These are phyloP conservation scores for Plebejus melissa DNA, from an alignment of 2,888 invertebrate genomes.

Conservation along the genomic window DNA sequence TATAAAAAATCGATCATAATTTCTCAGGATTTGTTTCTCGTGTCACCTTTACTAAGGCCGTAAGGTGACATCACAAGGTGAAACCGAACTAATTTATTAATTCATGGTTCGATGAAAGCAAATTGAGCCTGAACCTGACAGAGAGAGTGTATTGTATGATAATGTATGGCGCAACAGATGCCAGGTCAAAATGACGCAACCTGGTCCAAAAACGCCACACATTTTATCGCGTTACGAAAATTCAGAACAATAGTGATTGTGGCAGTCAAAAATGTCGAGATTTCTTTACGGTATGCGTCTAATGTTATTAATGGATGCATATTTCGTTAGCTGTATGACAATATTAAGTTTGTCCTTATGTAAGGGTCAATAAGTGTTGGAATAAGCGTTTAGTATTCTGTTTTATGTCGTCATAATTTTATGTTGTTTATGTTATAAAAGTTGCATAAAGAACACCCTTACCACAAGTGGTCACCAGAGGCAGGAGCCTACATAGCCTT, in stretches of 20 bases:
- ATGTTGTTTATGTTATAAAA: background rate
- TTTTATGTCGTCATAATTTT: background rate
- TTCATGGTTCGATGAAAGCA: constrained; percentile 23
- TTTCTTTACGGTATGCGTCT: background rate
- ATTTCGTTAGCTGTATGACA: background rate
- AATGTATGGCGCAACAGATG: constrained; percentile 13
- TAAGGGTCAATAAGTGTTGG: background rate
- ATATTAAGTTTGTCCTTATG: background rate
- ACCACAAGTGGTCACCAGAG: background rate
- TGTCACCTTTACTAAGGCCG: too few species aligned
- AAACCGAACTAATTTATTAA: constrained; percentile 21
- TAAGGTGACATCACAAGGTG: constrained; percentile 1
- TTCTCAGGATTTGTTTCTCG: too few species aligned
- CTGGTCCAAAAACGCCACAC: background rate
- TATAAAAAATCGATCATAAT: too few species aligned
- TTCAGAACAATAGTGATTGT: constrained; percentile 20
- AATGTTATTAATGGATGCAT: background rate
- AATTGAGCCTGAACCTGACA: constrained; percentile 27
- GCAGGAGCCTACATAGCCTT: background rate
- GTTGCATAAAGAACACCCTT: background rate
- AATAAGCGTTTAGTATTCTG: background rate
- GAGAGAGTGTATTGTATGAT: constrained; percentile 26
- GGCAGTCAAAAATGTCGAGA: constrained; percentile 4
- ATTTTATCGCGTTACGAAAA: constrained; percentile 22
- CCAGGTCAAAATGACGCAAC: constrained; percentile 20